Conservation (phyloP, 2,888 invertebrate species). For the Metopia argyrocephala region DNA sequence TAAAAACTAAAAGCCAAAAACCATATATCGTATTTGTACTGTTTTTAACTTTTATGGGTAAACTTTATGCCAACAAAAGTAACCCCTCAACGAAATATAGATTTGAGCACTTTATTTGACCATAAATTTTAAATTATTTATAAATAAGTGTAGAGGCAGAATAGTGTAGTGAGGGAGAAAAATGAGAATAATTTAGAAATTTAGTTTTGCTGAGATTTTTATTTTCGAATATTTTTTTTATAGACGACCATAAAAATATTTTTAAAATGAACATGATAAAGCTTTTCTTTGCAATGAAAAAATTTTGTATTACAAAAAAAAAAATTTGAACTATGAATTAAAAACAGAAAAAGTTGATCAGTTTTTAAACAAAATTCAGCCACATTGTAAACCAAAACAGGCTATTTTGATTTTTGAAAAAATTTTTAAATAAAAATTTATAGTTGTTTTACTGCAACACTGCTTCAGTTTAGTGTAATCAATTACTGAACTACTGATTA, state of each 20-base stretch:
- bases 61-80: too few species aligned
- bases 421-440: too few species aligned
- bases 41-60: too few species aligned
- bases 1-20: conserved; percentile 4
- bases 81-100: conserved; percentile 11
- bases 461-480: too few species aligned
- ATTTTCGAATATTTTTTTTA: conserved; percentile 28
- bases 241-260: not conserved
- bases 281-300: conserved; percentile 16
- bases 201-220: conserved; percentile 18
- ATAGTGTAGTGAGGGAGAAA: not conserved
- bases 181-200: not conserved
- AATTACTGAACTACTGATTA: too few species aligned
- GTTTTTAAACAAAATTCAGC: too few species aligned
- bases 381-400: too few species aligned
- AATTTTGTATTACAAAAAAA: not conserved
- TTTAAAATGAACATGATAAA: conserved; percentile 37
- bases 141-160: conserved; percentile 19
- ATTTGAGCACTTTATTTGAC: not conserved
- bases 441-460: too few species aligned
- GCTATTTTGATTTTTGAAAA: too few species aligned
- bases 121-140: conserved; percentile 49
- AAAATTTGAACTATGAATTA: too few species aligned
- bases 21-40: not conserved
- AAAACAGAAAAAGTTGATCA: too few species aligned